Base-by-base conservation (phyloP, 2,113 vertebrate species). In the Lampris incognitus region DNA sequence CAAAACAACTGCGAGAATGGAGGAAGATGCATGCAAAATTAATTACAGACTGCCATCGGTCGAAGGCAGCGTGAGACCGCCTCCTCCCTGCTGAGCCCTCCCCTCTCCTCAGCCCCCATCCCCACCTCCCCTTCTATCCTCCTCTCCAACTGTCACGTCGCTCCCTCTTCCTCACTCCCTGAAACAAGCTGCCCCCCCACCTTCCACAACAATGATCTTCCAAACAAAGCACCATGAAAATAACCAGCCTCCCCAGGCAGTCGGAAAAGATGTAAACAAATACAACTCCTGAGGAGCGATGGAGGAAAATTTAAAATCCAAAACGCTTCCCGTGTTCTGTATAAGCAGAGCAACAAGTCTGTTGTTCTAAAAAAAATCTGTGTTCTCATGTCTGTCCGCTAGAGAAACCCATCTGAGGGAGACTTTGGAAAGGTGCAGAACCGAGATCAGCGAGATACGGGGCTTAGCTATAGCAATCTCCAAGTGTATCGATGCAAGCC, bases 141-240 rank as follows among this genome's bases (percentile, higher is more conserved):
- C 71, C 79, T 56, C 36, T 38, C 69, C 71, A 88, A 82, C 79
- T 84, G 73, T 85, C 72, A 55, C 87, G 90, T 70, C 81, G 69
- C 83, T 85, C 72, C 66, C 61, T 52, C 39, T 24, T 64, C 58
- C 61, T 83, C 82, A 54, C 78, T 86, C 82, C 64, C 86, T 46
- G 36, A 85, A 72, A 71, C 84, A 88, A 86, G 80, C 83, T 73
- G n/a, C 1, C 1, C 3, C 41, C 84, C 79, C 65, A 68, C 54
- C 58, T 56, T 83, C 85, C 61, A 74, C 82, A 85, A 72, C 87
- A 89, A 87, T 83, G 88, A 82, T 90, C 86, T 82, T 69, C 78
- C 87, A 85, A 91, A 90, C 88, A 93, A 90, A 92, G 85, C 83
- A 36, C n/a, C 83, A 74, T 86, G 91, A 92, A 93, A 92, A 92